phyloP scores from a whole-genome alignment of 2,888 invertebrate genomes.

The Drosophila neutralis region DNA sequence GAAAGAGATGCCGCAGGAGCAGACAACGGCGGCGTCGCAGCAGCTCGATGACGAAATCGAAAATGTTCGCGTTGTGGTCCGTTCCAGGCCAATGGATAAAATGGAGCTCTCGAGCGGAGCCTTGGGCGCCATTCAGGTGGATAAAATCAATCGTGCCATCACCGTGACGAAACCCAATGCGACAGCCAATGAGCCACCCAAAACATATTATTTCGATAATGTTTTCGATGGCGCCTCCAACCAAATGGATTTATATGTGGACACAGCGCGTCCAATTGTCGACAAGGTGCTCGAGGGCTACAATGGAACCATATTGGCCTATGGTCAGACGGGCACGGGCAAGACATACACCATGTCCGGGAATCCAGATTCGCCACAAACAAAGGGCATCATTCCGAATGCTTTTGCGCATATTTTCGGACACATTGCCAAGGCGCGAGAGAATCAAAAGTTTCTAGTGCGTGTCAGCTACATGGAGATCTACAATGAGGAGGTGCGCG shows the following conservation, averaged over 20 bases:
- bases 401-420: slow-evolving; percentile 99
- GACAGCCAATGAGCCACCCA: slow-evolving; percentile 90
- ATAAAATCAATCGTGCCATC: slow-evolving; percentile 91
- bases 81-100: slow-evolving; percentile 96
- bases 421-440: slow-evolving; percentile 96
- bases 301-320: slow-evolving; percentile 96
- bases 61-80: slow-evolving; percentile 98
- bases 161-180: slow-evolving; percentile 91
- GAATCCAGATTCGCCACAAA: slow-evolving; percentile 92
- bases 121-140: slow-evolving; percentile 91
- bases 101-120: slow-evolving; percentile 91
- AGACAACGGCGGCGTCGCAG: slow-evolving; percentile 45
- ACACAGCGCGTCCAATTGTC: slow-evolving; percentile 98
- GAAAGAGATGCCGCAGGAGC: slow-evolving; percentile 73
- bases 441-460: slow-evolving; percentile 97
- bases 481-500: slow-evolving; percentile 99
- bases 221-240: slow-evolving; percentile 93
- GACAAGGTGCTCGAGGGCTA: slow-evolving; percentile 98
- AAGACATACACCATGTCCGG: slow-evolving; percentile 99
- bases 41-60: slow-evolving; percentile 91
- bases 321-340: slow-evolving; percentile 97
- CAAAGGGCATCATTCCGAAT: slow-evolving; percentile 98
- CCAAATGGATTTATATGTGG: slow-evolving; percentile 96
- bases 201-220: slow-evolving; percentile 97
- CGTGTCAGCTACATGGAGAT: slow-evolving; percentile 99